Evolutionary conservation across 2,888 invertebrate genomes (phyloP).

Genomic region (Tetheella fluctuosa): DNA sequence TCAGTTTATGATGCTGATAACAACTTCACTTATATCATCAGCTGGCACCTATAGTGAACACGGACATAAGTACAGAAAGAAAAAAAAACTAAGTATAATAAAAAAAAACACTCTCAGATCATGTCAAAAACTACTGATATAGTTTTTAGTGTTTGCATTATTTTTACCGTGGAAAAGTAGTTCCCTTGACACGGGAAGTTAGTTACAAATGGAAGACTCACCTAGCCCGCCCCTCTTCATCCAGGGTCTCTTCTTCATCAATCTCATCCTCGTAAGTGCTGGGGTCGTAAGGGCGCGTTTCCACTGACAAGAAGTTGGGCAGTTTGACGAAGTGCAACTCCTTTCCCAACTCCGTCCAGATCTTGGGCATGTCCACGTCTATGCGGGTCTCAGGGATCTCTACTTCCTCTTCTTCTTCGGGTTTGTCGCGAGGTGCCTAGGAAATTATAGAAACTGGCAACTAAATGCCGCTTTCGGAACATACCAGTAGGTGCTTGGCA

Average conservation of each 20-base stretch:
- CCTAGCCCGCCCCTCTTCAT: constrained; percentile 98
- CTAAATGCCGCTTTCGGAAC: too few species aligned
- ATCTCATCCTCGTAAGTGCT: constrained; percentile 99
- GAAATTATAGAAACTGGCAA: constrained; percentile 1
- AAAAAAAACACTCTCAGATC: too few species aligned
- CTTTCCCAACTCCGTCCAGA: constrained; percentile 95
- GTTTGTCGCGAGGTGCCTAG: constrained; percentile 81
- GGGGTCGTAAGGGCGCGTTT: constrained; percentile 97
- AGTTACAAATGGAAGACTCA: constrained; percentile 39
- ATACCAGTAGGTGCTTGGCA: too few species aligned
- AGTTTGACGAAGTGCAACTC: constrained; percentile 98
- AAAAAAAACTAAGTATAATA: too few species aligned
- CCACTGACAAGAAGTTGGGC: constrained; percentile 99
- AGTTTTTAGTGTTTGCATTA: too few species aligned
- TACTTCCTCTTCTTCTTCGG: constrained; percentile 89
- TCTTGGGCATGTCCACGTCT: constrained; percentile 98
- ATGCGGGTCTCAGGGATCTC: constrained; percentile 97
- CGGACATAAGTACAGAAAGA: too few species aligned
- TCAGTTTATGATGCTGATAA: too few species aligned
- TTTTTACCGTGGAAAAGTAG: too few species aligned
- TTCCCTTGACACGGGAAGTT: too few species aligned
- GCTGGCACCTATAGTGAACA: too few species aligned
- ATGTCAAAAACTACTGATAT: too few species aligned
- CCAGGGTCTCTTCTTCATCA: constrained; percentile 98
- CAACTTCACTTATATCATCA: too few species aligned